These are phyloP conservation scores for Vulpes lagopus DNA, from an alignment of 2,113 vertebrate genomes.

Conservation along the genomic window DNA sequence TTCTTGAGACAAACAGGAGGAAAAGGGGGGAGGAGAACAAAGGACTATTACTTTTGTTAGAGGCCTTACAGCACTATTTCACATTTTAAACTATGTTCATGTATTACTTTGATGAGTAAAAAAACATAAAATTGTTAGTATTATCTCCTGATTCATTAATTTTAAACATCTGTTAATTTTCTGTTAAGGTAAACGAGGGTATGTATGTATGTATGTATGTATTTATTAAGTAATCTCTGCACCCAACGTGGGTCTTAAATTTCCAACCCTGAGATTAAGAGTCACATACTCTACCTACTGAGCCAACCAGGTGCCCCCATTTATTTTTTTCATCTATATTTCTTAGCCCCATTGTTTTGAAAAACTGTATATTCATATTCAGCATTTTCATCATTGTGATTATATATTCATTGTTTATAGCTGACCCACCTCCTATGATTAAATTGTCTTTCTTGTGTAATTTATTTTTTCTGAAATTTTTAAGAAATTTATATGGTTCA, in stretches of 20 bases:
- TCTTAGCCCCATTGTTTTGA: neutral
- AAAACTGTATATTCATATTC: neutral
- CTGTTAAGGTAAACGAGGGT: neutral
- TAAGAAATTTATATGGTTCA: neutral
- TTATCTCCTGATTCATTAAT: neutral
- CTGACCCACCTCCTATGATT: neutral
- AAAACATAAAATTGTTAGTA: neutral
- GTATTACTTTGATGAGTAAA: neutral
- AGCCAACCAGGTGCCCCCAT: neutral
- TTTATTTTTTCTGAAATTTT: slow-evolving; percentile 52
- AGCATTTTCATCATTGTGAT: neutral
- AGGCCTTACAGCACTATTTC: neutral
- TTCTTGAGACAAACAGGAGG: neutral
- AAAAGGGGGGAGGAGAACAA: neutral
- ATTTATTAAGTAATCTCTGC: neutral
- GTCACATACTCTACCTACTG: neutral
- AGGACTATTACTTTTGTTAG: neutral
- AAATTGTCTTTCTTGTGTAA: slow-evolving; percentile 6
- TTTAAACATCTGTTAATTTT: neutral
- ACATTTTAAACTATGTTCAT: neutral
- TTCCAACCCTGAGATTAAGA: neutral
- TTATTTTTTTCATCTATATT: neutral
- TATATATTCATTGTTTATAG: neutral
- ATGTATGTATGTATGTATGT: neutral
- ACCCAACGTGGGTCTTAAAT: neutral